Base-by-base conservation (phyloP, 2,888 invertebrate genomes). In the Mimumesa dahlbomi region DNA sequence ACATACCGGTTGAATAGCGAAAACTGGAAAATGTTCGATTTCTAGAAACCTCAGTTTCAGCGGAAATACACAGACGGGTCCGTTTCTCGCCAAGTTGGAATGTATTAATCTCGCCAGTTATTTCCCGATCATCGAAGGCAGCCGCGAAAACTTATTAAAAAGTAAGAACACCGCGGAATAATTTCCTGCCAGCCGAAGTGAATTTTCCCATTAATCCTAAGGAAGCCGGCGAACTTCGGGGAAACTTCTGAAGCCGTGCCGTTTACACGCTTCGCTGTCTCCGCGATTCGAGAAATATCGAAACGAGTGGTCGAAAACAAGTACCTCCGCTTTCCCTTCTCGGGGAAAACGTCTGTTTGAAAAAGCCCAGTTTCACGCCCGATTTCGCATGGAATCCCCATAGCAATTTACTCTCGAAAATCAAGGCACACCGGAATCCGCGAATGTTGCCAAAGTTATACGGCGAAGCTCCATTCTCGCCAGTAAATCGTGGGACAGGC, bases 341-440 rank as follows among this genome's bases (percentile, higher is more conserved):
- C 36, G n/a, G n/a, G 29, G n/a, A 36, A 36, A 4, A 36, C 36
- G 36, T 36, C 36, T 4, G 4, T 36, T 36, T 36, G 13, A 36
- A 36, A 36, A 36, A 36, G 36, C n/a, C n/a, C 36, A 4, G 7
- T 36, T 36, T 36, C 36, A 36, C 36, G 36, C n/a, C 36, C 36
- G 36, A 36, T 36, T 36, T 36, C 36, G 9, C 13, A 13, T 9
- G n/a, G n/a, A 36, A n/a, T 13, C 36, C 36, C 13, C 6, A 29
- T 4, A 13, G 36, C n/a, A 36, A 11, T n/a, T n/a, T 36, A 36
- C n/a, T 13, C 11, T n/a, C 36, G 36, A 11, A n/a, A n/a, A n/a
- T n/a, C n/a, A n/a, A n/a, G n/a, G n/a, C n/a, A n/a, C n/a, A n/a
- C n/a, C n/a, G n/a, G n/a, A n/a, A n/a, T n/a, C n/a, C n/a, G n/a